Conservation (phyloP, 2,797 vertebrate genomes). For the Acanthurus tractus region DNA sequence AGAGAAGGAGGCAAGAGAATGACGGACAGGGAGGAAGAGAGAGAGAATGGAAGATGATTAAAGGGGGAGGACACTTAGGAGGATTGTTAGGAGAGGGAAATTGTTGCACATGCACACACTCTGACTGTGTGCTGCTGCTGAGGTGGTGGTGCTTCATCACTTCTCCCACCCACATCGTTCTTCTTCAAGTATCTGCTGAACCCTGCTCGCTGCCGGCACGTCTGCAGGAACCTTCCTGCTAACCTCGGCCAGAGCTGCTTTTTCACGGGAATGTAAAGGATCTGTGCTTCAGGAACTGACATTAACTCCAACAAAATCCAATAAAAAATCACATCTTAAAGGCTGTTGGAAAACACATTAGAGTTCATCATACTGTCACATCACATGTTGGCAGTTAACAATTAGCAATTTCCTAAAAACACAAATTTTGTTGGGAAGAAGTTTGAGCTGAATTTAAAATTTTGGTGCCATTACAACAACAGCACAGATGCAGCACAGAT, state of each 20-base stretch:
- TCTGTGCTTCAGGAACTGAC: neutral
- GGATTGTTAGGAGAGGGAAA: conserved; percentile 65
- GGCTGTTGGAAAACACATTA: neutral
- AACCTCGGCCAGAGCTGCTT: conserved; percentile 30
- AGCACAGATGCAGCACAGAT: too few relatives aligned
- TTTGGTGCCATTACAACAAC: neutral
- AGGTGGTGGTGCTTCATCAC: conserved; percentile 33
- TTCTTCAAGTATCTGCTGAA: conserved; percentile 42
- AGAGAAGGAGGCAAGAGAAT: conserved; percentile 50
- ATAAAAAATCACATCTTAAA: neutral
- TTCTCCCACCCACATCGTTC: conserved; percentile 58
- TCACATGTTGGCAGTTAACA: neutral
- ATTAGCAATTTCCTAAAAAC: neutral
- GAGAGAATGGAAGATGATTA: conserved; percentile 65
- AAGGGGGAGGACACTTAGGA: conserved; percentile 68
- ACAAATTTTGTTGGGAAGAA: neutral
- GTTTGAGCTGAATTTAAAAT: neutral
- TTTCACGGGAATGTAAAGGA: conserved; percentile 19
- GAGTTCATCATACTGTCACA: neutral
- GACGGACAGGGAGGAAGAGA: conserved; percentile 46
- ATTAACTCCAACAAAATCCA: neutral
- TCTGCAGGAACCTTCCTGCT: conserved; percentile 34
- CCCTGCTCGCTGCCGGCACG: conserved; percentile 12
- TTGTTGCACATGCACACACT: conserved; percentile 52
- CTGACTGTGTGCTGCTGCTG: conserved; percentile 32